Base-by-base conservation (phyloP, 2,797 vertebrate species). In the Hyperoplus immaculatus region DNA sequence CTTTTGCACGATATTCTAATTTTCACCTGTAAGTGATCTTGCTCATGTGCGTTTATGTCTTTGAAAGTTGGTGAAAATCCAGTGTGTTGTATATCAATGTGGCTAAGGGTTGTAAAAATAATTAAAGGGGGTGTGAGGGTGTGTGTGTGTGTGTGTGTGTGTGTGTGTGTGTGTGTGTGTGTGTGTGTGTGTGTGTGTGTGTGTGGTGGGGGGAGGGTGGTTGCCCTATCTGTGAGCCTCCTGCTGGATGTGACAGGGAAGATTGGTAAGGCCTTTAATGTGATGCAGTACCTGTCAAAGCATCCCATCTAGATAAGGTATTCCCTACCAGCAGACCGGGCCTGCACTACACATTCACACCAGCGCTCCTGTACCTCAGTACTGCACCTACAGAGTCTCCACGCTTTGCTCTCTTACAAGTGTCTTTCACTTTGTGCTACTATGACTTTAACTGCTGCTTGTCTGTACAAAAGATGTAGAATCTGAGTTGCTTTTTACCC, bases 261-360 rank as follows among this genome's bases (percentile, higher is more conserved):
- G 94, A 94, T 93, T 94, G 93, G 93, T 94, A 92, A 94, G 94
- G 91, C 88, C 84, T 92, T 95, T 95, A 95, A 93, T 92, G 92
- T 94, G 91, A 95, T 94, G 90, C 91, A 95, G 91, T 88, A 89
- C 89, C 93, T 93, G 94, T 94, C 93, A 90, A 84, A 85, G 64
- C 79, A 61, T 57, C 77, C 85, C 74, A 94, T 94, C 93, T 88
- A 93, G 92, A 94, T 93, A 92, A 91, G 87, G 82, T 85, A 90
- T 76, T 88, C 85, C 78, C 74, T 74, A 81, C 74, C 13, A 78
- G 71, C 15, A 42, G 69, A 63, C 70, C 3, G 2, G 54, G 53
- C 29, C 63, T 41, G 43, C 54, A 55, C 77, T 54, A 16, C 85
- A 82, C 74, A 47, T 36, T 60, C 72, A 70, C 68, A 77, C 45